Evolutionary conservation across 2,113 vertebrate genomes (phyloP).

Genomic region (Seriola rivoliana): DNA sequence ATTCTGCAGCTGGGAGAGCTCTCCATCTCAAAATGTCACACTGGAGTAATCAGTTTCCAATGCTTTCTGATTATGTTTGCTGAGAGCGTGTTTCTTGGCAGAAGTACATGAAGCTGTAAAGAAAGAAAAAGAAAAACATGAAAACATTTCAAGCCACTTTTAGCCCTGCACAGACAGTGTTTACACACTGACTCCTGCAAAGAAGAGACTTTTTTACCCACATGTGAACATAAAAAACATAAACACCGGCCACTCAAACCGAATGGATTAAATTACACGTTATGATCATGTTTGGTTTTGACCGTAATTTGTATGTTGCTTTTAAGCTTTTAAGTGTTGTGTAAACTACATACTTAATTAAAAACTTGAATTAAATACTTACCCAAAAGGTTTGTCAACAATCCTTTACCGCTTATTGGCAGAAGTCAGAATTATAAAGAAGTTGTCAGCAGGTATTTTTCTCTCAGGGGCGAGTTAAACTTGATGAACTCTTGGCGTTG

Average conservation of each 20-base stretch:
- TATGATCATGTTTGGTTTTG: neutral
- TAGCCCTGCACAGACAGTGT: neutral
- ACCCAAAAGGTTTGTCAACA: neutral
- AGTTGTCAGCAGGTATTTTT: neutral
- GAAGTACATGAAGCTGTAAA: conserved; percentile 20
- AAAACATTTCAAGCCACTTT: conserved; percentile 18
- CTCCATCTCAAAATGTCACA: conserved; percentile 52
- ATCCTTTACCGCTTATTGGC: neutral
- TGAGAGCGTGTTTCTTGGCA: conserved; percentile 16
- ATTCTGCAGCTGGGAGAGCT: conserved; percentile 43
- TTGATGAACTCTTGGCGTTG: neutral
- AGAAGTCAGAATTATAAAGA: neutral
- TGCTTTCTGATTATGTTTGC: conserved; percentile 54
- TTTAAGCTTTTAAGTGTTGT: neutral
- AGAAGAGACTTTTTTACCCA: neutral
- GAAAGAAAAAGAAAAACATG: conserved; percentile 18
- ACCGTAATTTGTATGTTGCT: neutral
- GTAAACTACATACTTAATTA: neutral
- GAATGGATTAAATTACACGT: conserved; percentile 3
- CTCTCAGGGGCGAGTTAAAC: neutral
- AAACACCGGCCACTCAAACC: neutral
- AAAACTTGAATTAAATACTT: neutral
- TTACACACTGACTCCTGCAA: neutral
- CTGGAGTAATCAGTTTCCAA: conserved; percentile 57
- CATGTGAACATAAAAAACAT: neutral